phyloP scores from a whole-genome alignment of 2,113 vertebrate species.

The Hippopotamus amphibius region DNA sequence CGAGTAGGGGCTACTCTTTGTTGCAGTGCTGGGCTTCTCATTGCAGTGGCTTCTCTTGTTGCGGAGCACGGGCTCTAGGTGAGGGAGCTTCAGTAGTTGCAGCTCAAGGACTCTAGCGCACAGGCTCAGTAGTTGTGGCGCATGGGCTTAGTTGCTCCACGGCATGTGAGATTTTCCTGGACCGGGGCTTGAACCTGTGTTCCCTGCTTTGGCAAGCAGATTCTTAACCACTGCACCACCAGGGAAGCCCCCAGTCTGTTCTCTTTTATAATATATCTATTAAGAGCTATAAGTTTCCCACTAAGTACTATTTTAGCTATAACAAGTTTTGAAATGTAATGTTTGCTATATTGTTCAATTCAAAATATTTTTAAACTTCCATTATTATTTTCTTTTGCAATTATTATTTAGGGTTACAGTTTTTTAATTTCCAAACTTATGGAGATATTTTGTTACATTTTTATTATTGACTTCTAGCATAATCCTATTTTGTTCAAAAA shows the following conservation, averaged over 20 bases:
- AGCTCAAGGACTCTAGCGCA: no score
- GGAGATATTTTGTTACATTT: not conserved
- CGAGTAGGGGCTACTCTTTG: no score
- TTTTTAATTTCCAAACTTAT: conserved; percentile 2
- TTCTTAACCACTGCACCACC: no score
- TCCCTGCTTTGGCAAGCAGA: no score
- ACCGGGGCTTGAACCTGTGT: no score
- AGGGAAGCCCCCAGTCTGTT: not conserved
- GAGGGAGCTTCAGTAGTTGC: no score
- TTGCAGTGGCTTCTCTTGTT: no score
- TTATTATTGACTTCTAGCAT: not conserved
- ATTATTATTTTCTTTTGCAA: not conserved
- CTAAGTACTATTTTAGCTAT: not conserved
- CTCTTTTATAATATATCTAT: not conserved
- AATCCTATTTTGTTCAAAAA: not conserved
- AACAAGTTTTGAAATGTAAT: not conserved
- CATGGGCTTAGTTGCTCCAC: no score
- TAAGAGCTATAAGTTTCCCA: not conserved
- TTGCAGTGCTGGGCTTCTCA: no score
- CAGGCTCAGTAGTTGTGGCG: no score
- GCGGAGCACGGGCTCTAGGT: no score
- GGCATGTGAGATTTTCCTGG: no score
- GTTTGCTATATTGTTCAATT: not conserved
- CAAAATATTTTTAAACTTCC: not conserved
- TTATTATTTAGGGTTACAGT: not conserved